phyloP scores from a whole-genome alignment of 2,797 vertebrate species.

The Falco peregrinus region DNA sequence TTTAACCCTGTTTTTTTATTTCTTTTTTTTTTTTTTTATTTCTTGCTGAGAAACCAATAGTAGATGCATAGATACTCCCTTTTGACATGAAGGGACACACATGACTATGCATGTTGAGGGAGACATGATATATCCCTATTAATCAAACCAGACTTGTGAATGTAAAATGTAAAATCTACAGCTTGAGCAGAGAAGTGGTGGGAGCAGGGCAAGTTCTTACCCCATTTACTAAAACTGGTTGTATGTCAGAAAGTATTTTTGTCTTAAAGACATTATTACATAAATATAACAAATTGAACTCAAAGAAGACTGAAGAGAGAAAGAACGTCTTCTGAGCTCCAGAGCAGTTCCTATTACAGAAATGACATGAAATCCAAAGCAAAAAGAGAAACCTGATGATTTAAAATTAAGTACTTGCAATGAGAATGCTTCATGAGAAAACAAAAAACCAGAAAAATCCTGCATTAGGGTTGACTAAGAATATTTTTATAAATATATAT shows the following conservation, averaged over 20 bases:
- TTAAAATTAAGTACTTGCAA: neutral
- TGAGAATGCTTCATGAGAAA: neutral
- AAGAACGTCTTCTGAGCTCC: neutral
- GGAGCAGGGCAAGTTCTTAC: neutral
- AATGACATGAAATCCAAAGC: neutral
- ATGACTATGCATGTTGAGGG: neutral
- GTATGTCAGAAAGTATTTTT: neutral
- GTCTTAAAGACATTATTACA: neutral
- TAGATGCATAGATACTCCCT: neutral
- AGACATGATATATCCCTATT: neutral
- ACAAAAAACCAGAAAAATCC: neutral
- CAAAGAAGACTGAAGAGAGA: neutral
- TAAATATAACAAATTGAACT: neutral
- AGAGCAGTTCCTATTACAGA: neutral
- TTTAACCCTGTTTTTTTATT: neutral
- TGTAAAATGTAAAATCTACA: neutral
- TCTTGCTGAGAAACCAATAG: neutral
- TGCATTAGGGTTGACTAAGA: neutral
- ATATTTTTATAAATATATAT: neutral
- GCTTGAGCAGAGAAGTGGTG: neutral
- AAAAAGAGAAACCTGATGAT: neutral
- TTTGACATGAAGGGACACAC: neutral
- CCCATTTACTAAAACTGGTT: neutral
- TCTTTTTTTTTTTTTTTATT: neutral
- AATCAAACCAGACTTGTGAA: neutral